phyloP scores from a whole-genome alignment of 2,113 vertebrate genomes.

The Paratilapia polleni region DNA sequence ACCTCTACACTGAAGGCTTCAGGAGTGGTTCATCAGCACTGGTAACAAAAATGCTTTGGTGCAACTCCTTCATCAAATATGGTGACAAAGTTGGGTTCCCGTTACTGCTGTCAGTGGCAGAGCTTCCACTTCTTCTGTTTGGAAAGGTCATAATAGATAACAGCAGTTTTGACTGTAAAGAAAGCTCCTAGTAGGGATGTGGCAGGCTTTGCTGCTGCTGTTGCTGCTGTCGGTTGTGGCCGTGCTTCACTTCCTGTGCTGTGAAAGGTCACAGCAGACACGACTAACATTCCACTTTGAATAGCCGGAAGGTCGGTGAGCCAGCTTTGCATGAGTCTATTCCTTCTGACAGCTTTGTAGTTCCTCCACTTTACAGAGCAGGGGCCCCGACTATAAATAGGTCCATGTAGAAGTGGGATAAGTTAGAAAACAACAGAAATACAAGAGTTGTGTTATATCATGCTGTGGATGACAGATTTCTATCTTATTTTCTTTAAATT shows the following conservation, averaged over 20 bases:
- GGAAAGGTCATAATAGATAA: slow-evolving; percentile 61
- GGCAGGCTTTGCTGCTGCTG: neutral
- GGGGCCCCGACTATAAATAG: slow-evolving; percentile 17
- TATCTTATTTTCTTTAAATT: neutral
- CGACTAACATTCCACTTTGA: slow-evolving; percentile 67
- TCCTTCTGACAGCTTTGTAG: slow-evolving; percentile 60
- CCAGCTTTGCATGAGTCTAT: slow-evolving; percentile 50
- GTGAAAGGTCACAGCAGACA: slow-evolving; percentile 65
- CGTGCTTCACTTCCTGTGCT: slow-evolving; percentile 56
- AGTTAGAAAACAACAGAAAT: neutral
- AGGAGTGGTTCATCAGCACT: neutral
- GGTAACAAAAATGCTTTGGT: slow-evolving; percentile 7
- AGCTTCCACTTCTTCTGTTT: slow-evolving; percentile 48
- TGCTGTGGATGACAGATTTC: neutral
- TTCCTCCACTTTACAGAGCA: slow-evolving; percentile 29
- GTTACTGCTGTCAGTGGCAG: slow-evolving; percentile 12
- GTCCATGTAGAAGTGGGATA: neutral
- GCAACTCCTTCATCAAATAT: slow-evolving; percentile 15
- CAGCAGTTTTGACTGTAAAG: neutral
- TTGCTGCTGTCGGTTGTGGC: neutral
- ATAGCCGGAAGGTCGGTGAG: slow-evolving; percentile 68
- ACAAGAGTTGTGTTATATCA: neutral
- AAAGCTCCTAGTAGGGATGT: neutral
- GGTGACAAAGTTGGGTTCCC: slow-evolving; percentile 38
- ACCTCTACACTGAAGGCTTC: neutral